A percentile compares a stretch with the other conserved stretches of the same genome.
These are phyloP conservation scores for Aphaenogaster floridana DNA, from an alignment of 1,140 invertebrate species.

Conservation along the genomic window DNA sequence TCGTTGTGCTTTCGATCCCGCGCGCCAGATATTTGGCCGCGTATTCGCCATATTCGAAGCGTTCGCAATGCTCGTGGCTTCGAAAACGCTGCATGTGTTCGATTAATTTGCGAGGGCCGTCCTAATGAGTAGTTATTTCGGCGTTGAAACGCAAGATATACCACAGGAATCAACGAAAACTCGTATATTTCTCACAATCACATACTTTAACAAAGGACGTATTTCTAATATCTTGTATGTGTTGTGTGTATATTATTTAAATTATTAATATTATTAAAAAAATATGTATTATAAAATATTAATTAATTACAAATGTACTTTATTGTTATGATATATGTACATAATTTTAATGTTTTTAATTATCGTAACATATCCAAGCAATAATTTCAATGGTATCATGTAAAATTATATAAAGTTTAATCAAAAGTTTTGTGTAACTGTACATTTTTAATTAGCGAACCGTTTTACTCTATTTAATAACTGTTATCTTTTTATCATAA, in stretches of 20 bases:
- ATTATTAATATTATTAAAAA: background rate
- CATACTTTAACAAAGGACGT: background rate
- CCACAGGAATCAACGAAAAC: background rate
- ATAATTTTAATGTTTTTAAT: conserved; percentile 20
- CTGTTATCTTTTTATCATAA: background rate
- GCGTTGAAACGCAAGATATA: background rate
- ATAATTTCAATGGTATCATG: conserved; percentile 10
- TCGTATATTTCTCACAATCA: background rate
- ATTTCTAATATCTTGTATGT: background rate
- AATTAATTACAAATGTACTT: background rate
- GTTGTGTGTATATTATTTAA: background rate
- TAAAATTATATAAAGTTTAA: conserved; percentile 29
- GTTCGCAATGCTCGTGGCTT: background rate
- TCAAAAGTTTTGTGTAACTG: background rate
- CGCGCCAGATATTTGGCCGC: conserved; percentile 29
- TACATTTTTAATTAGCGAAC: conserved; percentile 18
- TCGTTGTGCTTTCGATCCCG: conserved; percentile 23
- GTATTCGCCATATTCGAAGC: background rate
- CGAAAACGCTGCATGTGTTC: background rate
- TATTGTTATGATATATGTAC: background rate
- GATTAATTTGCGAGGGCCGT: conserved; percentile 7
- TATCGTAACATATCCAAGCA: background rate
- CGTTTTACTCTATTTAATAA: conserved; percentile 29
- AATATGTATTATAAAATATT: conserved; percentile 4
- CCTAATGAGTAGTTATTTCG: conserved; percentile 23